These are phyloP conservation scores for Drosophila willistoni DNA, from an alignment of 1,140 invertebrate species.

Conservation along the genomic window DNA sequence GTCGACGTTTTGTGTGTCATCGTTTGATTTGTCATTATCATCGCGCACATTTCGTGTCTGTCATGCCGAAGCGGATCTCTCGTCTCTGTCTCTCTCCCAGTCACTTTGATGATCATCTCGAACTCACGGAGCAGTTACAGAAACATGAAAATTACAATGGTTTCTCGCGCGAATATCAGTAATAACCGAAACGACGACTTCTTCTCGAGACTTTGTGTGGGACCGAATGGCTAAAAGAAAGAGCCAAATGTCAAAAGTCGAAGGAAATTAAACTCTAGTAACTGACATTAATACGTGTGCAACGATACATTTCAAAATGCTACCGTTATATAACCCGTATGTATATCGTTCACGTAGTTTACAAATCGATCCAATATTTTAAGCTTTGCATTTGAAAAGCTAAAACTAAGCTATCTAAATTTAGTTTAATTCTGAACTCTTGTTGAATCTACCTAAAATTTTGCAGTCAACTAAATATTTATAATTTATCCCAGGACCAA, in stretches of 20 bases:
- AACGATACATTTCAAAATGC: not conserved
- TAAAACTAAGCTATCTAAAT: too few relatives aligned
- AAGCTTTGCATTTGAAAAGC: not conserved
- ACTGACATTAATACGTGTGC: not conserved
- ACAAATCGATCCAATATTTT: not conserved
- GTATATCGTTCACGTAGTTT: not conserved
- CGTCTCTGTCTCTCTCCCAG: conserved; percentile 24
- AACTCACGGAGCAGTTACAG: conserved; percentile 49
- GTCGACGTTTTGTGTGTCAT: conserved; percentile 75
- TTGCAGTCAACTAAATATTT: not conserved
- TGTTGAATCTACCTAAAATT: too few relatives aligned
- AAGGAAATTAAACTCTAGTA: not conserved
- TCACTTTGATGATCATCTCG: conserved; percentile 1
- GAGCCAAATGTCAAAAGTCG: not conserved
- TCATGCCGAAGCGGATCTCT: not conserved
- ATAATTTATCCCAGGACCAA: not conserved
- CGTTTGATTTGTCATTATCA: conserved; percentile 82
- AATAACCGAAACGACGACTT: conserved; percentile 63
- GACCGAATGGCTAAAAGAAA: conserved; percentile 29
- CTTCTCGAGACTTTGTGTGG: conserved; percentile 51
- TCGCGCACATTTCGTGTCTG: conserved; percentile 63
- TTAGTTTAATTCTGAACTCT: too few relatives aligned
- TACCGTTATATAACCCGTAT: not conserved
- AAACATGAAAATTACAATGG: conserved; percentile 78
- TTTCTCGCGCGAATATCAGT: conserved; percentile 64